Evolutionary conservation across 1,140 invertebrate species (phyloP).

Genomic region (Amphibalanus amphitrite): DNA sequence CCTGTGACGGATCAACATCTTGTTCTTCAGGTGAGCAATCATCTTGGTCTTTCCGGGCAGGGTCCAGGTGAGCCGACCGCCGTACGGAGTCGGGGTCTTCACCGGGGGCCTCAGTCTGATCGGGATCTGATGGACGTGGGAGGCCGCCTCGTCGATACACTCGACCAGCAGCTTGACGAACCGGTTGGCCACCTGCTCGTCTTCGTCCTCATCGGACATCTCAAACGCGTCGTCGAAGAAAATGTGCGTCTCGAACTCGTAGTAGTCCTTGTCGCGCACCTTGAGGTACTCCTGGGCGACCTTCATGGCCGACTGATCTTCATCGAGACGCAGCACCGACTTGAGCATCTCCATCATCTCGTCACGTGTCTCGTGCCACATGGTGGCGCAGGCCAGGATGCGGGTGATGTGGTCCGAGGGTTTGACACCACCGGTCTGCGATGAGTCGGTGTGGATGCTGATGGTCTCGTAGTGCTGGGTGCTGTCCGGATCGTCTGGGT

Average conservation of each 20-base stretch:
- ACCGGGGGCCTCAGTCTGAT: conserved; percentile 81
- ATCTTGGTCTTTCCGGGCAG: conserved; percentile 95
- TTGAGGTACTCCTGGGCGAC: conserved; percentile 42
- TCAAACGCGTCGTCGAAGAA: conserved; percentile 99
- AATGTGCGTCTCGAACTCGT: conserved; percentile 70
- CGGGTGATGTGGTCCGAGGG: conserved; percentile 79
- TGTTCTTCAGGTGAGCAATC: conserved; percentile 94
- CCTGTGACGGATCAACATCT: conserved; percentile 86
- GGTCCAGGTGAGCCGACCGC: conserved; percentile 81
- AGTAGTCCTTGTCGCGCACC: conserved; percentile 45
- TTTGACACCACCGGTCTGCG: conserved; percentile 48
- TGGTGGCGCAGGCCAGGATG: conserved; percentile 64
- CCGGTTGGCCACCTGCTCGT: conserved; percentile 82
- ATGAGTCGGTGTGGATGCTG: conserved; percentile 71
- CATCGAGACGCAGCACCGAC: conserved; percentile 40
- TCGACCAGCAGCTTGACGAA: conserved; percentile 89
- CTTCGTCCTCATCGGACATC: conserved; percentile 81
- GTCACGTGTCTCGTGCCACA: conserved; percentile 46
- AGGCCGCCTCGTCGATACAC: conserved; percentile 86
- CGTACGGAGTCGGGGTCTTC: conserved; percentile 87
- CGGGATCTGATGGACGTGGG: conserved; percentile 81
- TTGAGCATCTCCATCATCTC: conserved; percentile 46
- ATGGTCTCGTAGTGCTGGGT: conserved; percentile 88
- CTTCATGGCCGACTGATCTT: conserved; percentile 41
- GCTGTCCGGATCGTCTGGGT: conserved; percentile 62